Evolutionary conservation across 2,113 vertebrate species (phyloP).

Genomic region (Australoheros scitulus): DNA sequence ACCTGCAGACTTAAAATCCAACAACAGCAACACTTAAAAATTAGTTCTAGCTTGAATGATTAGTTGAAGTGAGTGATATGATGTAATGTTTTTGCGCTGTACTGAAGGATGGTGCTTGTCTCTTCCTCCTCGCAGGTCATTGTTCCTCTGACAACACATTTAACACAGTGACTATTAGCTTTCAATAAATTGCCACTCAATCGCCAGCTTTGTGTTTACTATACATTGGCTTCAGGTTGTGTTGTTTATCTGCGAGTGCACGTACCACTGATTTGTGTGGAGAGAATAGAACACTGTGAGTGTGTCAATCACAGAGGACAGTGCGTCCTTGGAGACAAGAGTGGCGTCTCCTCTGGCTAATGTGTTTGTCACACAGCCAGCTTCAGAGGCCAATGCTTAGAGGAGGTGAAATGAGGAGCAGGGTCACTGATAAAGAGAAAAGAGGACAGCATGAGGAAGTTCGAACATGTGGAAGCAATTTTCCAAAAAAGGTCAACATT

Average conservation of each 20-base stretch:
- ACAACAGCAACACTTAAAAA: not conserved
- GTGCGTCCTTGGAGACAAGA: constrained; percentile 1
- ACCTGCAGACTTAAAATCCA: not conserved
- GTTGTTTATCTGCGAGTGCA: not conserved
- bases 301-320: not conserved
- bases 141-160: not conserved
- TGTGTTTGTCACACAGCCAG: constrained; percentile 21
- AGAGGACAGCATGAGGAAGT: not conserved
- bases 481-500: not conserved
- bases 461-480: not conserved
- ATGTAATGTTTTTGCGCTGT: not conserved
- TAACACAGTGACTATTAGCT: not conserved
- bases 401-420: not conserved
- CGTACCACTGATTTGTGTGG: not conserved
- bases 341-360: not conserved
- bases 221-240: fast-evolving
- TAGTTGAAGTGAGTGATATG: not conserved
- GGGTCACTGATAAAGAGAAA: not conserved
- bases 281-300: not conserved
- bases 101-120: not conserved
- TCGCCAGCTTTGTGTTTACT: not conserved
- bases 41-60: not conserved
- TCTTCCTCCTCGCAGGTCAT: not conserved
- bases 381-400: not conserved
- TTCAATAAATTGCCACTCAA: not conserved